Base-by-base conservation (phyloP, 1,140 invertebrate genomes). In the Aphaenogaster ashmeadi region DNA sequence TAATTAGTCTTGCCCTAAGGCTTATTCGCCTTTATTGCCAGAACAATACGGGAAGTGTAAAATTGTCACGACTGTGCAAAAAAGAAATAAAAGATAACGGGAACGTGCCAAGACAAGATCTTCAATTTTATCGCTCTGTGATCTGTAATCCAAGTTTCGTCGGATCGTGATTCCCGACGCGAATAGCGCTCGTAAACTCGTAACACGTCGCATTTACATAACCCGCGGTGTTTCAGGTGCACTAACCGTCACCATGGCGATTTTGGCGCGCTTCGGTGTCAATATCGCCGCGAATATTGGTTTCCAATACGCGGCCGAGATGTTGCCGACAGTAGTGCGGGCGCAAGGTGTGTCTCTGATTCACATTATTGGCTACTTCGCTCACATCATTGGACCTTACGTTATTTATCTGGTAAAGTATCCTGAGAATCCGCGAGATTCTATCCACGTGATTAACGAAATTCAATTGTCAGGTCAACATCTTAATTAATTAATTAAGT, bases 231-330 rank as follows among this genome's bases (percentile, higher is more conserved):
- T 90, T 90, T 50, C 74, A 89, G 88, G 88, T 38, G 1, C 44
- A 33, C 95, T 96, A 15, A 97, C 97, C 87, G 97, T 97, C 0
- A 95, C 96, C 0, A 96, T 98, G 72, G 98, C 98, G 3, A 97
- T 98, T 91, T 93, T 97, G 27, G 98, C 98, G 1, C 96, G 98
- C 54, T 98, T 98, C 86, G 97, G 97, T 81, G 97, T 98, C 52
- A 98, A 98, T 92, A 97, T 98, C 41, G 97, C 98, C 1, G 98
- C 98, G 91, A 98, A 98, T 95, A 98, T 98, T 84, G 98, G 98
- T 4, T 96, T 98, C 3, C 98, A 98, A 94, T 98, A 98, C 95
- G 98, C 98, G 0, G 98, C 98, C 0, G 98, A 99, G 94, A 95
- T 99, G 33, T 94, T 99, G 27, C 98, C 98, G 1, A 99, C 98